These are phyloP conservation scores for Parasteatoda tepidariorum DNA, from an alignment of 1,140 invertebrate species.

Conservation along the genomic window DNA sequence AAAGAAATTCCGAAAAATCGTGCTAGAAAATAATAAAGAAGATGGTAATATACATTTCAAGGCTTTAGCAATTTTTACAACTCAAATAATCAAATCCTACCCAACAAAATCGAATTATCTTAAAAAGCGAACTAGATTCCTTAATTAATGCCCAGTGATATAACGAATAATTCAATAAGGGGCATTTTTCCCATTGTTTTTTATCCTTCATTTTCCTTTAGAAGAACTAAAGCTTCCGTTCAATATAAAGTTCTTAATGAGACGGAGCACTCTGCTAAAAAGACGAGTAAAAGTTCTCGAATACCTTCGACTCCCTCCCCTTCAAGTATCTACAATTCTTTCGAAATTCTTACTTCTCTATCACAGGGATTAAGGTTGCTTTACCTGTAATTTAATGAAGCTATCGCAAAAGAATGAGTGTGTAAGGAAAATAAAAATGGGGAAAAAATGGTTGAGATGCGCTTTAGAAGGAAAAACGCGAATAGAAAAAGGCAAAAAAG, in stretches of 20 bases:
- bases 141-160: slow-evolving; percentile 36
- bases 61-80: neutral
- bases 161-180: slow-evolving; percentile 40
- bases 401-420: neutral
- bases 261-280: neutral
- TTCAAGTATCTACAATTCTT: neutral
- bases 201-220: neutral
- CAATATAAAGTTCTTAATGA: neutral
- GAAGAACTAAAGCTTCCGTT: neutral
- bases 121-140: neutral
- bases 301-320: neutral
- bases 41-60: too few species aligned
- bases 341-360: neutral
- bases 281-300: neutral
- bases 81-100: neutral
- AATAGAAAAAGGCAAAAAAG: too few species aligned
- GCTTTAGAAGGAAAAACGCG: too few species aligned
- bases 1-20: too few species aligned
- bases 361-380: slow-evolving; percentile 18
- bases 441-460: too few species aligned
- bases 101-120: neutral
- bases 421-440: neutral
- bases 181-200: neutral
- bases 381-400: slow-evolving; percentile 50
- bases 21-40: too few species aligned